Evolutionary conservation across 2,113 vertebrate genomes (phyloP).

Genomic region (Mola mola): DNA sequence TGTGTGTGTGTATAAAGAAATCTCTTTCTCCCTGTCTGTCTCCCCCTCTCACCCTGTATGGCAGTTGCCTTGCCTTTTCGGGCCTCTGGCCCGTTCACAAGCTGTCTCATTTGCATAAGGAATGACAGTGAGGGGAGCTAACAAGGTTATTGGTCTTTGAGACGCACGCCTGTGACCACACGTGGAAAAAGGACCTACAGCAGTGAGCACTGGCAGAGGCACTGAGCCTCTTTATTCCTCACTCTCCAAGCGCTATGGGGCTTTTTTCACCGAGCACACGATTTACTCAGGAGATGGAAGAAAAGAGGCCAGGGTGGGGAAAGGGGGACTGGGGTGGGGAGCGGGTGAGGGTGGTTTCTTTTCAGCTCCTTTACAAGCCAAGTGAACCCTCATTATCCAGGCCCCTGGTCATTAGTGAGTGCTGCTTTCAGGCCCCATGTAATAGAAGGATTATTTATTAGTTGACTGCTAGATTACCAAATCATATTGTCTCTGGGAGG

Average conservation of each 20-base stretch:
- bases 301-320: conserved; percentile 71
- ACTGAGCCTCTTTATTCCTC: conserved; percentile 89
- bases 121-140: conserved; percentile 90
- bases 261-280: conserved; percentile 81
- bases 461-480: conserved; percentile 61
- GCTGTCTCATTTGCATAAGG: conserved; percentile 90
- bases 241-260: conserved; percentile 82
- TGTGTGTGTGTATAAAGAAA: conserved; percentile 4
- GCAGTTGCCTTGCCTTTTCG: conserved; percentile 72
- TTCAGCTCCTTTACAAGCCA: conserved; percentile 81
- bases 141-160: conserved; percentile 92
- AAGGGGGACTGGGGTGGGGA: conserved; percentile 46
- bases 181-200: conserved; percentile 94
- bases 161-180: conserved; percentile 88
- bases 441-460: conserved; percentile 72
- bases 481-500: conserved; percentile 51
- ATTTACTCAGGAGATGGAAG: conserved; percentile 83
- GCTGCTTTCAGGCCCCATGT: conserved; percentile 56
- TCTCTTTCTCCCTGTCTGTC: neutral
- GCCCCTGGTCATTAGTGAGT: conserved; percentile 77
- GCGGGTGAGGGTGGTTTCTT: conserved; percentile 70
- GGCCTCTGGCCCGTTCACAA: conserved; percentile 87
- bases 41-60: conserved; percentile 63
- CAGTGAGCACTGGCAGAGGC: conserved; percentile 87
- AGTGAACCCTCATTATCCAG: conserved; percentile 81